Base-by-base conservation (phyloP, 1,140 invertebrate genomes). In the Drosophila parvula region DNA sequence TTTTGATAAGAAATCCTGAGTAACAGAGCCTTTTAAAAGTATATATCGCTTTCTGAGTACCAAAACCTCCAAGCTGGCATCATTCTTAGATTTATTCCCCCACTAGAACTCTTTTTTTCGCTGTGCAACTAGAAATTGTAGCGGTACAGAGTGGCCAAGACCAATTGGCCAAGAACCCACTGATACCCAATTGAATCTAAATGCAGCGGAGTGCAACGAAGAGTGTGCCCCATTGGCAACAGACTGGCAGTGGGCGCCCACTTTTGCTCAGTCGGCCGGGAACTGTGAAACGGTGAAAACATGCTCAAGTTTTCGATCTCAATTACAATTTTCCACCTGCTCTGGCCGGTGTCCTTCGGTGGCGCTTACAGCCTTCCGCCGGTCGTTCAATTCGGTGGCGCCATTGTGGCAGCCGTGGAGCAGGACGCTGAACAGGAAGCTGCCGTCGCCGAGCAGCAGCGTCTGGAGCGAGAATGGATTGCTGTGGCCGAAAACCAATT, bases 331-430 rank as follows among this genome's bases (percentile, higher is more conserved):
- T 32, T 65, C 12, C 62, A 45, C 27, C 16, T 78, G 9, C 65
- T 75, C 36, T 61, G 48, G 27, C 34, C 45, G 34, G 30, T 74
- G 55, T 65, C 57, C 40, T 43, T 50, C 10, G 43, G 53, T 5
- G 40, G 44, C n/a, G 74, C 50, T 0, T 22, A 68, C 4, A 64
- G 63, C 38, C 56, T 88, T 44, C 86, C 88, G 10, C 58, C 70
- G 11, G 76, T 64, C 12, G 65, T 90, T 43, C 75, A 81, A 32
- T 38, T 90, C 48, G 88, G 86, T n/a, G 74, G 86, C 6, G 82
- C 88, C 8, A 64, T 90, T 36, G 86, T 90, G 11, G 88, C 86
- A 10, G 86, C 86, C 28, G 82, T 90, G 0, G 86, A 90, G 36
- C 68, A 82, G 28, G 79, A 90, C 40, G 74, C 67, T 2, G 84